Conservation (phyloP, 2,888 invertebrate species). For the Chymomyza caudatula region DNA sequence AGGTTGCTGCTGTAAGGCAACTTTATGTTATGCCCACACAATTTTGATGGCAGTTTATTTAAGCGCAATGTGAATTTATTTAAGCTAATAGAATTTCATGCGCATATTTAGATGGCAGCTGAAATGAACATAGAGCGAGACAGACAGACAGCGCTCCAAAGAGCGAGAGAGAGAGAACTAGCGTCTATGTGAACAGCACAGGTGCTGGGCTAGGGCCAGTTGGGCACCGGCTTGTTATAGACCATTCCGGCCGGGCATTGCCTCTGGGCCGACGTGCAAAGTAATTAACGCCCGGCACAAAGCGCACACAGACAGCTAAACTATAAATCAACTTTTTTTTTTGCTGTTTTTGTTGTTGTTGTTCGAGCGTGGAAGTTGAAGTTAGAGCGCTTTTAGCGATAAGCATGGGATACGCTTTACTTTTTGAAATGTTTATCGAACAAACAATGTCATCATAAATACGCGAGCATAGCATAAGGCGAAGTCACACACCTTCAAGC, state of each 20-base stretch:
- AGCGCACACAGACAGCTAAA: conserved; percentile 45
- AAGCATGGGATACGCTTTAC: conserved; percentile 40
- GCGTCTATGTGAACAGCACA: conserved; percentile 31
- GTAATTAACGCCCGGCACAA: conserved; percentile 68
- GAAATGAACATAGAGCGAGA: background rate
- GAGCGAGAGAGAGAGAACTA: background rate
- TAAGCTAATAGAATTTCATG: conserved; percentile 57
- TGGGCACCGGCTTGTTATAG: background rate
- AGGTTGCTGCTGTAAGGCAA: conserved; percentile 17
- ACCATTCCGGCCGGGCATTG: conserved; percentile 50
- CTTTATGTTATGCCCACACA: conserved; percentile 31
- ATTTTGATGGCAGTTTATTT: conserved; percentile 36
- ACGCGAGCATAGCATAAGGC: too few species aligned
- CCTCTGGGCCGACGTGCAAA: conserved; percentile 59
- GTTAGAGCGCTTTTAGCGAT: too few species aligned
- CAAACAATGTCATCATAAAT: conserved; percentile 73
- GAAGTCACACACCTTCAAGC: too few species aligned
- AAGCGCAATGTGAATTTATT: conserved; percentile 28
- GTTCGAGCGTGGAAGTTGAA: too few species aligned
- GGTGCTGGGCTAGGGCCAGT: conserved; percentile 25
- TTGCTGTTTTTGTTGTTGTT: background rate
- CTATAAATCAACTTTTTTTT: conserved; percentile 68
- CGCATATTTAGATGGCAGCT: conserved; percentile 26
- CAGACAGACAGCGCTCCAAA: background rate
- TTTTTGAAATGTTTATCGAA: conserved; percentile 66